Conservation (phyloP, 2,888 invertebrate species). For the Trichacis sp. region DNA sequence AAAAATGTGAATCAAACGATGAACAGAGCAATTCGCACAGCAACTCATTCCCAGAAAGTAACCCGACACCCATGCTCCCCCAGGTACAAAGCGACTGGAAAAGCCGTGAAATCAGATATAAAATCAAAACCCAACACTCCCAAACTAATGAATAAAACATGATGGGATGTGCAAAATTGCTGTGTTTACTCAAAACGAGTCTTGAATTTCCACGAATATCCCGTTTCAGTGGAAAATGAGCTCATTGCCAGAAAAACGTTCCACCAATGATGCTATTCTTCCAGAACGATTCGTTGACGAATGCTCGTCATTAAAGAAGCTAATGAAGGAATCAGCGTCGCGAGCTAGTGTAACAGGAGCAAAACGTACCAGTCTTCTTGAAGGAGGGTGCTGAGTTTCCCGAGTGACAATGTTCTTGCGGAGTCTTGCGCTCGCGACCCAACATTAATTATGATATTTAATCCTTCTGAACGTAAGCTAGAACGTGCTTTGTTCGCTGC, state of each 20-base stretch:
- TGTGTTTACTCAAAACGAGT: no score
- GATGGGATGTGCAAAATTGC: no score
- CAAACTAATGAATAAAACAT: no score
- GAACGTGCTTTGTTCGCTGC: conserved; percentile 50
- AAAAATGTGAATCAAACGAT: no score
- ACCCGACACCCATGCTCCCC: no score
- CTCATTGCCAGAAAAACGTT: background rate
- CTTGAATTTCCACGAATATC: background rate
- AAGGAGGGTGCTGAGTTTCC: conserved; percentile 48
- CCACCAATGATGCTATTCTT: conserved; percentile 17
- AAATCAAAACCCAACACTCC: no score
- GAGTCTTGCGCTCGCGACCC: conserved; percentile 42
- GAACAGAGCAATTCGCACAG: no score
- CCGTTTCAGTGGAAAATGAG: background rate
- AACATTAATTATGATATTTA: conserved; percentile 65
- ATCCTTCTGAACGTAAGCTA: conserved; percentile 48
- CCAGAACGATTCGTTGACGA: conserved; percentile 18
- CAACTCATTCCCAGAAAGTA: no score
- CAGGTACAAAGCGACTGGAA: no score
- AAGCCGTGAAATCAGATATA: no score
- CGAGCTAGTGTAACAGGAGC: conserved; percentile 46
- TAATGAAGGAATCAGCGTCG: conserved; percentile 43
- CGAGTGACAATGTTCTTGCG: conserved; percentile 53
- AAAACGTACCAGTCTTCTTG: conserved; percentile 35
- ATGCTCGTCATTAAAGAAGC: conserved; percentile 30